Evolutionary conservation across 2,113 vertebrate genomes (phyloP).

Genomic region (Onychorhynchus coronatus): DNA sequence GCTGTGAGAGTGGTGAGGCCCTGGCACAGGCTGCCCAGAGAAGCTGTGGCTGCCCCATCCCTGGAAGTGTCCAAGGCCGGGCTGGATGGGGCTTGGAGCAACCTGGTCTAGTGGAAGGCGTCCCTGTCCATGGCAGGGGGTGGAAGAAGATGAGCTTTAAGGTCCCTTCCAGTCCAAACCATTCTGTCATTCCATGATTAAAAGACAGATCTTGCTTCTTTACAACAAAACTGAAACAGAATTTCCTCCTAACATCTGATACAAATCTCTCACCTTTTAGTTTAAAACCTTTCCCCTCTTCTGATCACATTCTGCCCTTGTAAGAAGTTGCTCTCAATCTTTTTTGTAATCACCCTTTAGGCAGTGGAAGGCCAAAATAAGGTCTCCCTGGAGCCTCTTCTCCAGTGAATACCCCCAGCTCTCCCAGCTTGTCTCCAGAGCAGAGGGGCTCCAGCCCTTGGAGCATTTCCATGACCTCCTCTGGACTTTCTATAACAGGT

Average conservation of each 20-base stretch:
- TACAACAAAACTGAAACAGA: neutral
- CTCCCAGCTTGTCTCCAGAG: neutral
- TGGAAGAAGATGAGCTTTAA: rapidly evolving
- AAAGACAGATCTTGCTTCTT: neutral
- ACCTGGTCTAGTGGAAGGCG: rapidly evolving
- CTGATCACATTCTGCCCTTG: neutral
- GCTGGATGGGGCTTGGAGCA: rapidly evolving
- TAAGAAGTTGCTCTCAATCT: neutral
- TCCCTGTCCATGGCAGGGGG: neutral
- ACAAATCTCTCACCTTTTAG: neutral
- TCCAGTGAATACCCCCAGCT: neutral
- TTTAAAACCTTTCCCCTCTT: neutral
- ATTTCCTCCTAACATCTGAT: neutral
- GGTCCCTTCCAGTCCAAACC: neutral
- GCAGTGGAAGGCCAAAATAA: neutral
- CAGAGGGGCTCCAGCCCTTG: neutral
- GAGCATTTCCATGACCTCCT: neutral
- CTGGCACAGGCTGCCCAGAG: neutral
- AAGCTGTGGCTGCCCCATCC: neutral
- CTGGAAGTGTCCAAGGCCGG: neutral
- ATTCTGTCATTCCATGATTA: neutral
- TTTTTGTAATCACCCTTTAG: neutral
- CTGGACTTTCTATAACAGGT: neutral
- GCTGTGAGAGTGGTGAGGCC: rapidly evolving
- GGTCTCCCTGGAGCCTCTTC: neutral